phyloP scores from a whole-genome alignment of 2,888 invertebrate species.

The Scelioninae gen. 1 region DNA sequence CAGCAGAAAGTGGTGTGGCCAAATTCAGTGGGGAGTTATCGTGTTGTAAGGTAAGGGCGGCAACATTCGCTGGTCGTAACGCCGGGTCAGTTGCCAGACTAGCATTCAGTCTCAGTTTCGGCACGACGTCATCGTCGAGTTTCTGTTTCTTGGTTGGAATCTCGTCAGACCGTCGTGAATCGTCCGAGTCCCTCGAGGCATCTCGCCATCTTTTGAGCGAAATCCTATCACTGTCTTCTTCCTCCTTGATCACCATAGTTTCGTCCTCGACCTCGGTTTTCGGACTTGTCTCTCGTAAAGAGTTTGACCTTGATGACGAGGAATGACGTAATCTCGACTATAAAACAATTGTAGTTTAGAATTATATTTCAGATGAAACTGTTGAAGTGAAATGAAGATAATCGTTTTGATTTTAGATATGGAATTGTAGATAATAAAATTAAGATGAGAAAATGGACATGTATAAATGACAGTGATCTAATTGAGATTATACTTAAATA shows the following conservation, averaged over 20 bases:
- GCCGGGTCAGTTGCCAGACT: conserved; percentile 93
- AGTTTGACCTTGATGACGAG: too few species aligned
- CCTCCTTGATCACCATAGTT: conserved; percentile 74
- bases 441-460: too few species aligned
- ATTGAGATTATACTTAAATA: too few species aligned
- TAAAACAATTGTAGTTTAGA: too few species aligned
- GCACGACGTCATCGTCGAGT: conserved; percentile 84
- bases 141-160: conserved; percentile 78
- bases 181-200: conserved; percentile 78
- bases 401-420: too few species aligned
- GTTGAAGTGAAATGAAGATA: too few species aligned
- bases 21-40: conserved; percentile 80
- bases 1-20: conserved; percentile 77
- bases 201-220: conserved; percentile 74
- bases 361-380: too few species aligned
- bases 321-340: too few species aligned
- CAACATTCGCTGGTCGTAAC: conserved; percentile 88
- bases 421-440: too few species aligned
- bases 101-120: conserved; percentile 91
- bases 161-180: conserved; percentile 78
- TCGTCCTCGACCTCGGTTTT: conserved; percentile 77
- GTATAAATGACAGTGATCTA: too few species aligned
- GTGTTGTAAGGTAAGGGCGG: conserved; percentile 83
- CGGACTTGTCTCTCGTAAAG: conserved; percentile 78
- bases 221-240: conserved; percentile 75